Percentiles rank a stretch among this genome's conserved stretches.
phyloP scores from a whole-genome alignment of 1,140 invertebrate species.

The Aphidius ervi region DNA sequence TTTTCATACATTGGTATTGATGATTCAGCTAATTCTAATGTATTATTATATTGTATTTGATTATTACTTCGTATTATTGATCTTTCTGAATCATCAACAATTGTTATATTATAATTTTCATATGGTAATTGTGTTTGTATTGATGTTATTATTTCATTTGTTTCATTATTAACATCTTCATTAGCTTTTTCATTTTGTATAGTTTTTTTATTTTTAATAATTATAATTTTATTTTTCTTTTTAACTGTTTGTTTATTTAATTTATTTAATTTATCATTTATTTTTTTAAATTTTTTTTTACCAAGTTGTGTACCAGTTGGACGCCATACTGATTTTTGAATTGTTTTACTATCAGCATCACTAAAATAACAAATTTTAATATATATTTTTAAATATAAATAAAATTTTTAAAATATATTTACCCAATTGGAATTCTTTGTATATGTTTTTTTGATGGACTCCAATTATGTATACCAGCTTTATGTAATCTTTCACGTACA shows the following conservation, averaged over 20 bases:
- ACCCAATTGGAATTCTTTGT: slow-evolving; percentile 48
- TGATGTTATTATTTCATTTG: no score
- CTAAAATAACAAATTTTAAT: slow-evolving; percentile 25
- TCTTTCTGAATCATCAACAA: slow-evolving; percentile 12
- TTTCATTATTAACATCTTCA: slow-evolving; percentile 21
- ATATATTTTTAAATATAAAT: slow-evolving; percentile 2
- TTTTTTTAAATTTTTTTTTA: slow-evolving; percentile 34
- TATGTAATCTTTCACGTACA: slow-evolving; percentile 48
- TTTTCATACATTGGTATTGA: slow-evolving; percentile 34
- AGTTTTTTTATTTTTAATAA: slow-evolving; percentile 24
- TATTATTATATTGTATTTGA: slow-evolving; percentile 11
- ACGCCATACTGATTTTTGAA: slow-evolving; percentile 50
- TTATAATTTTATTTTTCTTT: slow-evolving; percentile 37
- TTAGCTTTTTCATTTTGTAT: slow-evolving; percentile 10
- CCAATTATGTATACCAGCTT: slow-evolving; percentile 53
- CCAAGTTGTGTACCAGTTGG: slow-evolving; percentile 49
- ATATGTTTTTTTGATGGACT: slow-evolving; percentile 51
- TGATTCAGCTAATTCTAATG: slow-evolving; percentile 3
- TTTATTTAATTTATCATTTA: background rate
- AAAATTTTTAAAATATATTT: slow-evolving; percentile 20
- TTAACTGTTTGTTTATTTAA: slow-evolving; percentile 25
- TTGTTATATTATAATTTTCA: no score
- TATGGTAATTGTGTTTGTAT: no score
- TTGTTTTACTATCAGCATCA: slow-evolving; percentile 39
- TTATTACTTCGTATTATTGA: slow-evolving; percentile 6